Evolutionary conservation across 2,797 vertebrate genomes (phyloP).

Genomic region (Arrhamphus sclerolepis): DNA sequence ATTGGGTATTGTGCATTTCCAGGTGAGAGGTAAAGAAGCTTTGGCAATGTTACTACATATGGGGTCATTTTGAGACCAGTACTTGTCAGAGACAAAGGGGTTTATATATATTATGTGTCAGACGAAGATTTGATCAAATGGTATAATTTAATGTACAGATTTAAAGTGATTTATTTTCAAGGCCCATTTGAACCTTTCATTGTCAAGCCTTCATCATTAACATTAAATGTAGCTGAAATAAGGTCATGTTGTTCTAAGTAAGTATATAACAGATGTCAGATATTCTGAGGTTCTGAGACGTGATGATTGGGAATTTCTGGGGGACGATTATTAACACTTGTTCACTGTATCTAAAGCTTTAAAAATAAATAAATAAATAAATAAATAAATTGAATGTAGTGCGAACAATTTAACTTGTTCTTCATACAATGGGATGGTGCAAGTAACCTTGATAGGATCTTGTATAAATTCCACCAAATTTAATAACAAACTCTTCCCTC

Average conservation of each 20-base stretch:
- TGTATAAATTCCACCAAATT: conserved; percentile 58
- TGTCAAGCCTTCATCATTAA: not conserved
- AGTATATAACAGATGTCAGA: not conserved
- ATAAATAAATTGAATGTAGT: not conserved
- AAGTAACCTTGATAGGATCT: conserved; percentile 40
- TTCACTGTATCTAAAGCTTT: not conserved
- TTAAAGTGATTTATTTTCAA: conserved; percentile 36
- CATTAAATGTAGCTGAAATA: not conserved
- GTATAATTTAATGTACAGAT: conserved; percentile 30
- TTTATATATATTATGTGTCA: conserved; percentile 59
- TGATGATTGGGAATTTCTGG: not conserved
- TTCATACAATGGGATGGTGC: conserved; percentile 14
- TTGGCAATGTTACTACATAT: conserved; percentile 64
- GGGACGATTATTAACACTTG: not conserved
- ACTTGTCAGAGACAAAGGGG: conserved; percentile 52
- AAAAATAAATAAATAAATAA: not conserved
- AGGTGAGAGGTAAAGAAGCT: conserved; percentile 66
- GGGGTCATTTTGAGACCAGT: conserved; percentile 70
- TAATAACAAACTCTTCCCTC: conserved; percentile 57
- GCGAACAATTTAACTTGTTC: conserved; percentile 14
- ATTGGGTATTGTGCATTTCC: conserved; percentile 62
- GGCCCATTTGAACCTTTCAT: conserved; percentile 13
- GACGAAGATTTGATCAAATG: conserved; percentile 34
- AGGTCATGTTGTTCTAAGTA: too few species aligned
- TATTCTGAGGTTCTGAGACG: too few species aligned